Percentiles rank a stretch among this genome's conserved stretches.
Evolutionary conservation across 2,888 invertebrate genomes (phyloP).

Genomic region (Yponomeuta evonymella): DNA sequence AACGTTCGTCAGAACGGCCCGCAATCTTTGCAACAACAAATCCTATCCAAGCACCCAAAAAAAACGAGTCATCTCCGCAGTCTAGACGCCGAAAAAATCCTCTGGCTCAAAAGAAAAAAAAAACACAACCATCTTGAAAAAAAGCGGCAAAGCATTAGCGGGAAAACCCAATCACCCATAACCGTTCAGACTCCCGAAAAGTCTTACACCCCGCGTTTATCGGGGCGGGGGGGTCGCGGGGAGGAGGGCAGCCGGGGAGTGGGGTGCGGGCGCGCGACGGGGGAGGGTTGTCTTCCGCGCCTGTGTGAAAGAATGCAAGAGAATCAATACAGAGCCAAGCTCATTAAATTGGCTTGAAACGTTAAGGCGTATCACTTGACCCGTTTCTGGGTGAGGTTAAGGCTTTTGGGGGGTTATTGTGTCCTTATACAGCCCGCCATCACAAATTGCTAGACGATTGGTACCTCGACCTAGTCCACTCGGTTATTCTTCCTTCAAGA

Average conservation of each 20-base stretch:
- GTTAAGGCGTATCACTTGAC: slow-evolving; percentile 34
- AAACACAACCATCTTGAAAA: neutral
- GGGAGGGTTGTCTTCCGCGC: slow-evolving; percentile 47
- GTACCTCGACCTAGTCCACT: too few relatives aligned
- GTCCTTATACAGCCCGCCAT: too few relatives aligned
- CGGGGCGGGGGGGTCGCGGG: slow-evolving; percentile 15
- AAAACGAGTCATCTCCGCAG: neutral
- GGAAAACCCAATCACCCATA: slow-evolving; percentile 6
- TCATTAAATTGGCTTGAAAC: slow-evolving; percentile 66
- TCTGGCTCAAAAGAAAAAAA: neutral
- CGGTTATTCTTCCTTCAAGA: too few relatives aligned
- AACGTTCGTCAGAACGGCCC: too few relatives aligned
- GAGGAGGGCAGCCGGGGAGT: slow-evolving; percentile 27
- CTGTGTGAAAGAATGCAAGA: slow-evolving; percentile 73
- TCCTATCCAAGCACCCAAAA: neutral
- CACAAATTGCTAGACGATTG: too few relatives aligned
- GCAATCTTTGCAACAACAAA: neutral
- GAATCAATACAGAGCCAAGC: slow-evolving; percentile 70
- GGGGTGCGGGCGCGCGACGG: slow-evolving; percentile 18
- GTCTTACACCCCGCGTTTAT: slow-evolving; percentile 3
- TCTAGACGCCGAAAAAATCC: slow-evolving; percentile 3
- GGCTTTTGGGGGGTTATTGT: neutral
- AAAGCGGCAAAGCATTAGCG: slow-evolving; percentile 2
- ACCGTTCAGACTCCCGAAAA: slow-evolving; percentile 9
- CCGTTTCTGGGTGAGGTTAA: slow-evolving; percentile 26